Evolutionary conservation across 2,797 vertebrate genomes (phyloP).

Genomic region (Choloepus didactylus): DNA sequence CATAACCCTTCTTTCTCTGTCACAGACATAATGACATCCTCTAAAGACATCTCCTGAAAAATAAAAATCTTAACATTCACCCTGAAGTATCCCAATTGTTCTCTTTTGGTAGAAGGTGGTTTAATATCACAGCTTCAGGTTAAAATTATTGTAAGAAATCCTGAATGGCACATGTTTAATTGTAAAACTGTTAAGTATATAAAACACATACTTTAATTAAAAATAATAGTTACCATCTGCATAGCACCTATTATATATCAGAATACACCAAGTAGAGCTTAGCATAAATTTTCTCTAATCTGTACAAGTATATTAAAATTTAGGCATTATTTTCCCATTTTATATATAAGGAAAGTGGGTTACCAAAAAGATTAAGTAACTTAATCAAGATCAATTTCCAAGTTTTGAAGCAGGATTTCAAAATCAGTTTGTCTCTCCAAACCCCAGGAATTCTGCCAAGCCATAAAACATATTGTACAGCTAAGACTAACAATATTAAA

Average conservation of each 20-base stretch:
- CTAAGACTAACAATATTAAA: not conserved
- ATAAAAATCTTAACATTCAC: conserved; percentile 26
- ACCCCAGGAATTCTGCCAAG: not conserved
- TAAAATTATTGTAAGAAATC: conserved; percentile 45
- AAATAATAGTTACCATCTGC: not conserved
- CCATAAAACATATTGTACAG: not conserved
- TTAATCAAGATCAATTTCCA: not conserved
- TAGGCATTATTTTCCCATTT: not conserved
- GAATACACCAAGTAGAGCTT: not conserved
- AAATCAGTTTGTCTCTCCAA: not conserved
- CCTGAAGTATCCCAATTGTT: not conserved
- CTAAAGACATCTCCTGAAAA: not conserved
- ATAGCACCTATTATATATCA: not conserved
- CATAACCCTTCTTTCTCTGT: not conserved
- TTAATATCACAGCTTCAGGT: conserved; percentile 25
- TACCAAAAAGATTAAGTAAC: conserved; percentile 30
- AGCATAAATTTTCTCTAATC: not conserved
- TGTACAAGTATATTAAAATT: not conserved
- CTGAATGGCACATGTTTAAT: conserved; percentile 37
- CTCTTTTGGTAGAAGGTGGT: not conserved
- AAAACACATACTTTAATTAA: not conserved
- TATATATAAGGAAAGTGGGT: not conserved
- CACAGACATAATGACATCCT: not conserved
- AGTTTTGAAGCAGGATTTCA: not conserved
- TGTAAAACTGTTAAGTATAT: not conserved